Evolutionary conservation across 2,797 vertebrate genomes (phyloP).

Genomic region (Pristis pectinata): DNA sequence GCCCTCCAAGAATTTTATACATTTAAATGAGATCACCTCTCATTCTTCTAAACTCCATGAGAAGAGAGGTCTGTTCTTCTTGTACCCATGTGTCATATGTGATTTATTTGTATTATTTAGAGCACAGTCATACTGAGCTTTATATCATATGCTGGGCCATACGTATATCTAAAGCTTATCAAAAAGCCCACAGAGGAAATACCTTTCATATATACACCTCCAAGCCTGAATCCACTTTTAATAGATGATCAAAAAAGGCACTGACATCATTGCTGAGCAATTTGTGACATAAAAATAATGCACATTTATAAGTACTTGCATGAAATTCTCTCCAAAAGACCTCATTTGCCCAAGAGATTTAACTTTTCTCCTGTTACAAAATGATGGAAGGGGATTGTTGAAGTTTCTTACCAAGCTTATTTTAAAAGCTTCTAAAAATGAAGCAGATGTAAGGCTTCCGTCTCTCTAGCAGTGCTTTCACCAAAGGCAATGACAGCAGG

Average conservation of each 20-base stretch:
- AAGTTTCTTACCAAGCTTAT: not conserved
- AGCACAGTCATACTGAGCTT: not conserved
- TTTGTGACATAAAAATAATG: conserved; percentile 8
- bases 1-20: not conserved
- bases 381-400: not conserved
- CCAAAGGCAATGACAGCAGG: not conserved
- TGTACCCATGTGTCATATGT: not conserved
- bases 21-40: not conserved
- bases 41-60: not conserved
- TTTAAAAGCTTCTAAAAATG: not conserved
- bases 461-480: not conserved
- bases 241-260: not conserved
- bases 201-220: not conserved
- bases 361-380: not conserved
- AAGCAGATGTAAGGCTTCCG: not conserved
- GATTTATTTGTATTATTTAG: not conserved
- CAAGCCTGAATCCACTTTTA: not conserved
- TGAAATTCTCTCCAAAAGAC: not conserved
- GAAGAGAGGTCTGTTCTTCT: not conserved
- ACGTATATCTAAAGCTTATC: not conserved
- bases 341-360: not conserved
- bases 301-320: not conserved
- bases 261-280: conserved; percentile 6
- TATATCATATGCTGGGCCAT: not conserved
- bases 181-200: not conserved